Base-by-base conservation (phyloP, 2,797 vertebrate genomes). In the Phataginus tricuspis region DNA sequence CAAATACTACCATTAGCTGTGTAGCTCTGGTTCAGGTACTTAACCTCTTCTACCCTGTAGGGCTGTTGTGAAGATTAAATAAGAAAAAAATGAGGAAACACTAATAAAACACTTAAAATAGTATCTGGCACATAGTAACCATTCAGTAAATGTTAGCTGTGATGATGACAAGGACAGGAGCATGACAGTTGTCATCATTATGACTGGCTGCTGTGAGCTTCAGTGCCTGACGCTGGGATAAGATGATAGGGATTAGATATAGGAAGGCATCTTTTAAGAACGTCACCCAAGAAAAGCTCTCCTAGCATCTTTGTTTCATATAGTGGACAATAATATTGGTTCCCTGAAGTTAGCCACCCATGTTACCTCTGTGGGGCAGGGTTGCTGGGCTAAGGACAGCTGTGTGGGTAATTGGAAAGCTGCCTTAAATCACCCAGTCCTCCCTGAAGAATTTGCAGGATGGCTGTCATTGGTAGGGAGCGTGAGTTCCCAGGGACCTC, bases 341-440 rank as follows among this genome's bases (percentile, higher is more conserved):
- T 95, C 34, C 15, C 34, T 87, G 18, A 79, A 86, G 74, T 66
- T 91, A 51, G 78, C 3, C 11, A 69, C 7, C 66, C 42, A 18
- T 2, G 25, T 86, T 45, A 79, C 86, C 53, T 93, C 74, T 86
- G 8, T 27, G n/a, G 29, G 49, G 23, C 55, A 93, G 63, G 34
- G 21, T 80, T 53, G 34, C 61, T 85, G 91, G 27, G 29, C 59
- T 78, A 55, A 68, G 63, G 16, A 75, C 31, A 64, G 39, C 45
- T 92, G 94, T 71, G 25, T 85, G 72, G 66, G 53, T 79, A 63
- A 79, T 94, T 59, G 34, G 87, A 90, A 92, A 68, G 53, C 84
- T 90, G 45, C 27, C 9, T 82, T 74, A 69, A 90, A 68, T 91
- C 49, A 53, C 51, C 12, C 64, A 71, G 45, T 57, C 3, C 37